Evolutionary conservation across 2,888 invertebrate genomes (phyloP), one percentile per base, ranked within the genome.

Genomic region (Hoplodrina ambigua): DNA sequence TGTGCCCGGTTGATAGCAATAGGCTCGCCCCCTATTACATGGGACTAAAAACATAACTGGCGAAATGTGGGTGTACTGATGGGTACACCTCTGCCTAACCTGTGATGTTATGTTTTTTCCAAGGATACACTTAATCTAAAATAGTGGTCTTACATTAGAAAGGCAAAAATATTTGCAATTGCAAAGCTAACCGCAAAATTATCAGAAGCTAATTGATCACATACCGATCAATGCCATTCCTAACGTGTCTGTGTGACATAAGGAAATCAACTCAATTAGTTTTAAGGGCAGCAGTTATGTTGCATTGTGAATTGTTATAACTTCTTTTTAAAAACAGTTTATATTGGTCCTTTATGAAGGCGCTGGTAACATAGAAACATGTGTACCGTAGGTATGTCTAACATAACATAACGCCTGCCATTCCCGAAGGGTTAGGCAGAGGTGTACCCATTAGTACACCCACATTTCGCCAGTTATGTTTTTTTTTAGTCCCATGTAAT

Each of bases 251-350:
- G 72, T 76, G 67, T 73, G 67, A 73, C 6, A 72, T 54, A 19
- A 80, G 75, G 80, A 68, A 70, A 55, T 17, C 3, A 0, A n/a
- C 30, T 41, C 65, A 54, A 69, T 74, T 82, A 57, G 33, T 63
- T 60, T 65, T 68, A 82, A 70, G 65, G 65, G 33, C 73, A 68
- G n/a, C 7, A 1, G 52, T 68, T 33, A 53, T 30, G n/a, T 49
- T 55, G 52, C 44, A n/a, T 20, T 66, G 53, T 65, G 52, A 69
- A 78, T 75, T 80, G 58, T 75, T 61, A 13, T 37, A 11, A 10
- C 20, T 64, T 64, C 46, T n/a, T 74, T 54, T 49, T 33, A 2
- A 0, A 1, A 2, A 50, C n/a, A 37, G 25, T 30, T 37, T 52
- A 17, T 13, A 30, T 46, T 60, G 52, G n/a, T 46, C 7, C 11